Evolutionary conservation across 1,140 invertebrate species (phyloP).

Genomic region (Sipha flava): DNA sequence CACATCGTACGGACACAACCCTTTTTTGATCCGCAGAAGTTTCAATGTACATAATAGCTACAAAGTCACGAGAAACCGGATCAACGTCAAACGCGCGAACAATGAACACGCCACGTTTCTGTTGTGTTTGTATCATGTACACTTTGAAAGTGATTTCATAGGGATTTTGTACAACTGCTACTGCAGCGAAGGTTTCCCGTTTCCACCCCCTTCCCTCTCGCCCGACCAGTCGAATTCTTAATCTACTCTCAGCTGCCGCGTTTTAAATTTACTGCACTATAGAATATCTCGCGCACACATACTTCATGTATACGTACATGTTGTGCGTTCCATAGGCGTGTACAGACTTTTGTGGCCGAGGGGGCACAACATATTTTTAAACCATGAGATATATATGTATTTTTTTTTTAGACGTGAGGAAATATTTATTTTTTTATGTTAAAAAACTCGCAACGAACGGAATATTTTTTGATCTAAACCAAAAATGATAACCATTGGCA

Average conservation of each 20-base stretch:
- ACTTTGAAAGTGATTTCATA: slow-evolving; percentile 12
- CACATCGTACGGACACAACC: not conserved
- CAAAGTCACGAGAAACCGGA: slow-evolving; percentile 27
- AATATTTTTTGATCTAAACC: too few species aligned
- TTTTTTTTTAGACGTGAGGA: too few species aligned
- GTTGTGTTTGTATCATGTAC: not conserved
- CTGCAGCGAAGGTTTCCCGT: too few species aligned
- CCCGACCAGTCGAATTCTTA: not conserved
- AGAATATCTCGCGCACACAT: not conserved
- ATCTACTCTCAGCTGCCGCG: slow-evolving; percentile 8
- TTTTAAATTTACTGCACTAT: not conserved
- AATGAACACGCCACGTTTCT: not conserved
- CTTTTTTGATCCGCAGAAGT: slow-evolving; percentile 6
- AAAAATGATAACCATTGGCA: too few species aligned
- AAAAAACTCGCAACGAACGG: too few species aligned
- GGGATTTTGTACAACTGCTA: not conserved
- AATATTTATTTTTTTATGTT: too few species aligned
- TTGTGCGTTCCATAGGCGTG: too few species aligned
- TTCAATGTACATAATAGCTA: not conserved
- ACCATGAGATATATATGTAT: too few species aligned
- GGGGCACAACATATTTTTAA: too few species aligned
- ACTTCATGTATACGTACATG: not conserved
- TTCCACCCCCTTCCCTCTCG: too few species aligned
- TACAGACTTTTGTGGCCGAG: too few species aligned
- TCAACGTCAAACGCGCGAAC: slow-evolving; percentile 17